phyloP scores from a whole-genome alignment of 2,113 vertebrate species.

The Corythornis cristatus region DNA sequence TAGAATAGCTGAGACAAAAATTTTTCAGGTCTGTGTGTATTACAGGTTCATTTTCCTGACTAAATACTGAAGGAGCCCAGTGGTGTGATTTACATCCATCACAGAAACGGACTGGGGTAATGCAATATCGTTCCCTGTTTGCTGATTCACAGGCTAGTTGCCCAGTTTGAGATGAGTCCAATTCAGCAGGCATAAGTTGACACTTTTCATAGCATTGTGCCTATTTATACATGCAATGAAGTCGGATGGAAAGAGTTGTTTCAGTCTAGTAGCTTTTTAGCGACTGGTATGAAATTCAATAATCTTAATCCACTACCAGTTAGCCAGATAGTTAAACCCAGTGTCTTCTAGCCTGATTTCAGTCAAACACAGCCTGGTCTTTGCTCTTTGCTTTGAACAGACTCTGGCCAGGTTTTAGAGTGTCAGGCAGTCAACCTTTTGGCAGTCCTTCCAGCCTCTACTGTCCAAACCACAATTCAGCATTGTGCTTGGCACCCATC shows the following conservation, averaged over 20 bases:
- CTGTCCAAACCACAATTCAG: background rate
- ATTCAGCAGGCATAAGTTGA: background rate
- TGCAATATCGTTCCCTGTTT: background rate
- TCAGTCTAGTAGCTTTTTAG: background rate
- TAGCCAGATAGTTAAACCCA: background rate
- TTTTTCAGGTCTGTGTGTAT: background rate
- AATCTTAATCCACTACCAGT: background rate
- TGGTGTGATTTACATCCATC: background rate
- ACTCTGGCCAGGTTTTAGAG: background rate
- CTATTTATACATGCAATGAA: background rate
- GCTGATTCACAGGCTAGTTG: background rate
- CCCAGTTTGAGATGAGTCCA: background rate
- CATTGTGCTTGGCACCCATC: background rate
- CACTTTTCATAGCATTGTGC: background rate
- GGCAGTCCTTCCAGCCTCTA: background rate
- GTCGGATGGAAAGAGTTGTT: background rate
- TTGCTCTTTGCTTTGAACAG: background rate
- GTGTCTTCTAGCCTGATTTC: background rate
- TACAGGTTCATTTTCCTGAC: background rate
- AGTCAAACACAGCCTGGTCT: background rate
- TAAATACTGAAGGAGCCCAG: background rate
- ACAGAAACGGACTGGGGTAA: background rate
- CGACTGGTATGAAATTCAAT: background rate
- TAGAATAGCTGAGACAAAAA: background rate
- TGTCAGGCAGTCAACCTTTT: background rate